Evolutionary conservation across 2,113 vertebrate species (phyloP).

Genomic region (Mus pahari): DNA sequence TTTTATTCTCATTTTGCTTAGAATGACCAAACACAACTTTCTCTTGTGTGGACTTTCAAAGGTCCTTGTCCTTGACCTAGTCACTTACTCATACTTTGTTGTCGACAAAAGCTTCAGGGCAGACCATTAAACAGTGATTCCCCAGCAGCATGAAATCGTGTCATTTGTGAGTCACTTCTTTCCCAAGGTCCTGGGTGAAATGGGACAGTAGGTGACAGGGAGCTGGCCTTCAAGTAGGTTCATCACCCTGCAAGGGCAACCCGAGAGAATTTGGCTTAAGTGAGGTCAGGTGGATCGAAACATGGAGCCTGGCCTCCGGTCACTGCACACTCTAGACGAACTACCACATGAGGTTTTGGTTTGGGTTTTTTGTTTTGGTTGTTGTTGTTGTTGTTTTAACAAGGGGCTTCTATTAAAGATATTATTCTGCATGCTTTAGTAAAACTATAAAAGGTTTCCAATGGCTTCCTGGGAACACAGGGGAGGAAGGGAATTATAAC

Average conservation of each 20-base stretch:
- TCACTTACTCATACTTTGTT: background rate
- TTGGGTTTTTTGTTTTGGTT: background rate
- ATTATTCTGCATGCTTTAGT: background rate
- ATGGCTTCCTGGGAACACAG: background rate
- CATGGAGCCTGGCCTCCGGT: background rate
- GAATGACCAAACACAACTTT: conserved; percentile 34
- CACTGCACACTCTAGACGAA: too few species aligned
- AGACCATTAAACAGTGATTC: background rate
- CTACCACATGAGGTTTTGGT: rapidly evolving
- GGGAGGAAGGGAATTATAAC: background rate
- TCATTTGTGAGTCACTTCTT: background rate
- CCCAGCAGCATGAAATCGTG: background rate
- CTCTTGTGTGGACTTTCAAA: conserved; percentile 36
- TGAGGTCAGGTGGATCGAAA: background rate
- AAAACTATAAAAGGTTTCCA: background rate
- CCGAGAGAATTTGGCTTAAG: background rate
- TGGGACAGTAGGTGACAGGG: background rate
- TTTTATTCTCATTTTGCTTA: conserved; percentile 10
- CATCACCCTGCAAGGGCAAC: background rate
- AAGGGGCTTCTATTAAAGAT: background rate
- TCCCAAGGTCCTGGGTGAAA: background rate
- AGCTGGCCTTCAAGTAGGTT: background rate
- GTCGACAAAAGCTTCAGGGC: background rate
- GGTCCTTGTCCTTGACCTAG: background rate
- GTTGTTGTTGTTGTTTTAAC: background rate